These are phyloP conservation scores for Alexandromys fortis DNA, from an alignment of 2,113 vertebrate genomes.

Conservation along the genomic window DNA sequence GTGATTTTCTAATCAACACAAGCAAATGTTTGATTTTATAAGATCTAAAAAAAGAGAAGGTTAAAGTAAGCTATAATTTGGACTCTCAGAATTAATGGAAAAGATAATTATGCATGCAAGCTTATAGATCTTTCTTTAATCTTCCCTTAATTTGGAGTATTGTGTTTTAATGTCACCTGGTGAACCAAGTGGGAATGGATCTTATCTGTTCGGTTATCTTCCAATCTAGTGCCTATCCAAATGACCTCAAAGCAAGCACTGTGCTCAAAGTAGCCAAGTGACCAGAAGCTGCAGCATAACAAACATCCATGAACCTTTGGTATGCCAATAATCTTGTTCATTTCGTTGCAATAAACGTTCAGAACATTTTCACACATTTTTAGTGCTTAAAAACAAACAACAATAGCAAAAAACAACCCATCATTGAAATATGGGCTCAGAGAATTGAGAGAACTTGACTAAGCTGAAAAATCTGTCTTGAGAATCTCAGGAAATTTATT, in stretches of 20 bases:
- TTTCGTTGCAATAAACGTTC: background rate
- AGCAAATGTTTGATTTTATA: constrained; percentile 42
- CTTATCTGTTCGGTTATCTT: constrained; percentile 42
- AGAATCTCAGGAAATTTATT: background rate
- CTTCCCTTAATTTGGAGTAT: constrained; percentile 27
- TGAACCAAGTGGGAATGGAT: constrained; percentile 9
- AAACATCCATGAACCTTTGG: background rate
- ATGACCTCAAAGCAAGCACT: background rate
- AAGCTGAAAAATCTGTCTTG: background rate
- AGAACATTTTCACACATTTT: background rate
- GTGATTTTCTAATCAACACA: constrained; percentile 8
- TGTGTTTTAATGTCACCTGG: constrained; percentile 41
- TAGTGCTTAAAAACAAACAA: background rate
- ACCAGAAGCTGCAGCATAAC: background rate
- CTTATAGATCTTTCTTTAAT: constrained; percentile 40
- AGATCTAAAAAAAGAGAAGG: constrained; percentile 26
- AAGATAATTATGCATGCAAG: constrained; percentile 50
- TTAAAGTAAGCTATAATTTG: constrained; percentile 49
- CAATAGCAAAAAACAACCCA: background rate
- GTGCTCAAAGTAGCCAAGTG: background rate
- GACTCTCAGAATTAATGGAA: constrained; percentile 46
- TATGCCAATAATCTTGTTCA: background rate
- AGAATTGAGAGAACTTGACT: background rate
- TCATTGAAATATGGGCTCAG: background rate
- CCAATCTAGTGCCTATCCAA: background rate